Conservation (phyloP, 2,113 vertebrate species). For the Paradoxurus hermaphroditus region DNA sequence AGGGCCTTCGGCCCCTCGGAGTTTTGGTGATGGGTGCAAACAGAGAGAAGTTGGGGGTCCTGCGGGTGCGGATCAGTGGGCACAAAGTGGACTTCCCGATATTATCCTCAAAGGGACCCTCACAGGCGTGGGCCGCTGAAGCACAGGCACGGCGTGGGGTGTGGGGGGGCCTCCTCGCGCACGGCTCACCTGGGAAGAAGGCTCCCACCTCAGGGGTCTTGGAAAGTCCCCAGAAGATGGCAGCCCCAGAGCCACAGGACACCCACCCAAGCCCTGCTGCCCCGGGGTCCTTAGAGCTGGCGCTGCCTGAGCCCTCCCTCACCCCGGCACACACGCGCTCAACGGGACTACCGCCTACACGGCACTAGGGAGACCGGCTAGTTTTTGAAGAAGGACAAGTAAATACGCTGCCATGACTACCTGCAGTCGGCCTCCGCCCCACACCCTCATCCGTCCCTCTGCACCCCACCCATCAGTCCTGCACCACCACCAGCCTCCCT, state of each 20-base stretch:
- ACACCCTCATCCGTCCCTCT: too few relatives aligned
- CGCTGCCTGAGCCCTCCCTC: background rate
- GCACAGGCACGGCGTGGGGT: background rate
- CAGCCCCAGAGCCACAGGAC: background rate
- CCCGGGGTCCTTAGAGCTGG: background rate
- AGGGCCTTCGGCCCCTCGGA: background rate
- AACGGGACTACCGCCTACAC: accelerated
- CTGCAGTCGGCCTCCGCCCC: too few relatives aligned
- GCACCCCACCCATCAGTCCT: background rate
- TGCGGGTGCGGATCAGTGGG: background rate
- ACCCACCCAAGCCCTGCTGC: background rate
- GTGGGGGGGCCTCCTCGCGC: background rate
- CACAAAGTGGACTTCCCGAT: background rate
- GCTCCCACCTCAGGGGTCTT: too few relatives aligned
- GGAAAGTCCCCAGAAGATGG: background rate
- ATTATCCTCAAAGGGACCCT: background rate
- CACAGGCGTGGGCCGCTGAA: too few relatives aligned
- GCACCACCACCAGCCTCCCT: background rate
- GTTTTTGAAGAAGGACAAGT: background rate
- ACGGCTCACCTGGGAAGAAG: too few relatives aligned
- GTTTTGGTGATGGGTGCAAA: background rate
- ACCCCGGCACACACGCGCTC: background rate
- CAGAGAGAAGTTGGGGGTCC: background rate
- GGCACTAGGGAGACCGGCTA: background rate
- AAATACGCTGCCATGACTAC: background rate